Evolutionary conservation across 2,888 invertebrate genomes (phyloP).

Genomic region (Busseola fusca): DNA sequence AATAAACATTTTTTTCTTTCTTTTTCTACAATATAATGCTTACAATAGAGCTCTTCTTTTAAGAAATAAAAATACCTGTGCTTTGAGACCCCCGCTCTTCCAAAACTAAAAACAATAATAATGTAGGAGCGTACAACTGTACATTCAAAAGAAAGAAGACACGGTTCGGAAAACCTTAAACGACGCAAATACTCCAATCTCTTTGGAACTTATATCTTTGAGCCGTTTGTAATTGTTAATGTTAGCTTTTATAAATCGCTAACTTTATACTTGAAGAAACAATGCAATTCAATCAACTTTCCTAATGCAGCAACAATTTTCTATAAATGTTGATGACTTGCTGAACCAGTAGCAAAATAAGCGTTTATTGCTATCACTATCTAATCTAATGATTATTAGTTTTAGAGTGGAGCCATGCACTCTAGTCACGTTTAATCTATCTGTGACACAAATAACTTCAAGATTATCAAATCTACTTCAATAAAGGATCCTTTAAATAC

Average conservation of each 20-base stretch:
- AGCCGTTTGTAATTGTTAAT: not conserved
- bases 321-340: constrained; percentile 52
- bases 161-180: not conserved
- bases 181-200: not conserved
- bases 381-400: constrained; percentile 71
- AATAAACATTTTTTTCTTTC: too few relatives aligned
- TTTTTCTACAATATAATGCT: too few relatives aligned
- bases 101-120: too few relatives aligned
- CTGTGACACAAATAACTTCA: constrained; percentile 56
- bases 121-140: too few relatives aligned
- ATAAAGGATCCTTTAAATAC: constrained; percentile 31
- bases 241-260: not conserved
- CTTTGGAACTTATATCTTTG: too few relatives aligned
- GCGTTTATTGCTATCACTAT: constrained; percentile 63
- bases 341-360: constrained; percentile 68
- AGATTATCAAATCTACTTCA: constrained; percentile 32
- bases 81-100: too few relatives aligned
- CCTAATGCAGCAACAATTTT: constrained; percentile 27
- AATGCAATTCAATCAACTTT: constrained; percentile 30
- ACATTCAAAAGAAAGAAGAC: too few relatives aligned
- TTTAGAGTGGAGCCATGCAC: constrained; percentile 59
- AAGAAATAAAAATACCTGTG: too few relatives aligned
- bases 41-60: too few relatives aligned
- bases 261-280: constrained; percentile 13
- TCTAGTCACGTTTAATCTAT: constrained; percentile 53